These are phyloP conservation scores for Choloepus didactylus DNA, from an alignment of 2,797 vertebrate species.

Conservation along the genomic window DNA sequence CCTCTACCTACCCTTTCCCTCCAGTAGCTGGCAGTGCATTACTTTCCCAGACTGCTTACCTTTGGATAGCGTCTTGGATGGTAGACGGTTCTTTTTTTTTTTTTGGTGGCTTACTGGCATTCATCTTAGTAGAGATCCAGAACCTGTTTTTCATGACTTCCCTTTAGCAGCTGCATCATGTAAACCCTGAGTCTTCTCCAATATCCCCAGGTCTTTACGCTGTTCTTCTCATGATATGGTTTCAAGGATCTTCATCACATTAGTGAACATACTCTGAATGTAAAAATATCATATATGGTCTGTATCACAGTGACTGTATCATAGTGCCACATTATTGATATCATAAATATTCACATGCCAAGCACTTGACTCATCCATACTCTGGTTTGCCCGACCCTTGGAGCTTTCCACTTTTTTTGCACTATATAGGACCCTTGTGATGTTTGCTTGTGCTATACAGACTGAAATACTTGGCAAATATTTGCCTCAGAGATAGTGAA, in stretches of 20 bases:
- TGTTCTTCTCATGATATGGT: background rate
- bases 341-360: background rate
- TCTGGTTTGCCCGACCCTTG: slow-evolving; percentile 8
- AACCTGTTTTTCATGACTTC: background rate
- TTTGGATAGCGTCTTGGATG: background rate
- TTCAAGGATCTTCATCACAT: slow-evolving; percentile 1
- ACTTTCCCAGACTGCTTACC: background rate
- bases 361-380: background rate
- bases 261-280: slow-evolving; percentile 17
- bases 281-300: background rate
- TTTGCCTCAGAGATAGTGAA: slow-evolving; percentile 25
- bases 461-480: slow-evolving; percentile 9
- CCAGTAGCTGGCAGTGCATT: background rate
- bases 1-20: background rate
- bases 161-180: background rate
- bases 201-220: background rate
- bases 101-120: background rate
- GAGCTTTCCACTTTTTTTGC: slow-evolving; percentile 21
- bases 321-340: background rate
- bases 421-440: slow-evolving; percentile 23
- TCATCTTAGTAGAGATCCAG: background rate
- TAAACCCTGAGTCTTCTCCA: background rate
- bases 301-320: background rate
- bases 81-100: background rate
- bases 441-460: background rate